Evolutionary conservation across 2,113 vertebrate genomes (phyloP), one percentile per base, ranked within the genome.

Genomic region (Pachyramphus minor): DNA sequence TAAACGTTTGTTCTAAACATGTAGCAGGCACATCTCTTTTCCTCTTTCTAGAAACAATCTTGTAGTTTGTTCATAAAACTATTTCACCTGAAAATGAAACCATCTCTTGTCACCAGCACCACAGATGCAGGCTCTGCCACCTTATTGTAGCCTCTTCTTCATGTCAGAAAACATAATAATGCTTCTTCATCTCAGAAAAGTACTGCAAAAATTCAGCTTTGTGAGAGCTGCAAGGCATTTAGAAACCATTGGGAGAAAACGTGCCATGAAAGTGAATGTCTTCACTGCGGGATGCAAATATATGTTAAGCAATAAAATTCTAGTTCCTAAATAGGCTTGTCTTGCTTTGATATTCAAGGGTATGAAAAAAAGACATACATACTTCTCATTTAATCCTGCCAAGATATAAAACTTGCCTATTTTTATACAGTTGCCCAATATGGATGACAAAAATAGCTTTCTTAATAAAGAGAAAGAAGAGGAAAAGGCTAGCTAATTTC

Each of bases 311-410:
- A 96, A 95, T 95, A 94, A 94, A 96, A 92, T 88, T 82, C 93
- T 64, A 77, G 83, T 78, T 96, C 93, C 76, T 81, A 96, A 96
- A 96, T 97, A 97, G 79, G 85, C 87, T 96, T 93, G 59, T 76
- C 91, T 96, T 95, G 80, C 81, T 95, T 96, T 97, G 93, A 90
- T 96, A 95, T 95, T 95, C 95, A 95, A 93, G 80, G 56, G 87
- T 92, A 95, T 95, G 85, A 94, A 96, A 87, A 90, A 97, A 56
- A 95, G 52, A 56, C 71, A 79, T 56, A 49, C 58, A 87, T 73
- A 92, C 31, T 93, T 96, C 83, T 96, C 92, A 84, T 94, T 92
- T 96, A 88, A 90, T 96, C 79, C 63, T 96, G 93, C 86, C 95
- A 97, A 92, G 90, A 93, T 82, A 89, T 37, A 95, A 88, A 93